A percentile compares a stretch with the other conserved stretches of the same genome.
Evolutionary conservation across 2,113 vertebrate species (phyloP).

Genomic region (Myiagra hebetior): DNA sequence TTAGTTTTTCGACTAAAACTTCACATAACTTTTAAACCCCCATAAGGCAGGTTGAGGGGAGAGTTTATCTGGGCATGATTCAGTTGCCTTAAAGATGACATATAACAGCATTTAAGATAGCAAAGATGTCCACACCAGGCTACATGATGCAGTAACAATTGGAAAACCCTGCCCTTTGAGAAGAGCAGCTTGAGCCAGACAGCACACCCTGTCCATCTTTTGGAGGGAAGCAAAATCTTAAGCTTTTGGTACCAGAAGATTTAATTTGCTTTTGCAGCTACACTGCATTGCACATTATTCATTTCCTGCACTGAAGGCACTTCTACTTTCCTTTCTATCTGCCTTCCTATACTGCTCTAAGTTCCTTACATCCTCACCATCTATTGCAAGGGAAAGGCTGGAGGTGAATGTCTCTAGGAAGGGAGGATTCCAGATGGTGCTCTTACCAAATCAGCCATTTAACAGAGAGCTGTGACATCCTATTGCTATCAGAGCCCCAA

Average conservation of each 20-base stretch:
- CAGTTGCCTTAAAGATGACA: background rate
- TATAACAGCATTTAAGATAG: background rate
- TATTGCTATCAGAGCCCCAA: background rate
- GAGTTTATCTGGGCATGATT: background rate
- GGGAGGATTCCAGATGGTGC: background rate
- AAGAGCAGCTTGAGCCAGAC: background rate
- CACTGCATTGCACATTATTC: background rate
- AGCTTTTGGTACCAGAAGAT: background rate
- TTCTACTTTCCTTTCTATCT: background rate
- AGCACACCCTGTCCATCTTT: background rate
- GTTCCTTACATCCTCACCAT: background rate
- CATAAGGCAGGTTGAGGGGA: background rate
- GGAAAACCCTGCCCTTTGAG: background rate
- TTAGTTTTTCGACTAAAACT: background rate
- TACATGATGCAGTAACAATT: fast-evolving
- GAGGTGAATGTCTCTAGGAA: background rate
- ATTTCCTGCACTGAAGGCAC: background rate
- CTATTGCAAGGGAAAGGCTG: background rate
- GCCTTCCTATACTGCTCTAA: background rate
- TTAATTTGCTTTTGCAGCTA: background rate
- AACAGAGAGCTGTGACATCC: background rate
- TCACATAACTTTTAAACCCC: background rate
- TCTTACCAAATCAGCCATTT: background rate
- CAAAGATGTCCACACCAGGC: background rate
- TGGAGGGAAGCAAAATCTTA: background rate